Base-by-base conservation (phyloP, 1,140 invertebrate species). In the Hormaphis cornu region DNA sequence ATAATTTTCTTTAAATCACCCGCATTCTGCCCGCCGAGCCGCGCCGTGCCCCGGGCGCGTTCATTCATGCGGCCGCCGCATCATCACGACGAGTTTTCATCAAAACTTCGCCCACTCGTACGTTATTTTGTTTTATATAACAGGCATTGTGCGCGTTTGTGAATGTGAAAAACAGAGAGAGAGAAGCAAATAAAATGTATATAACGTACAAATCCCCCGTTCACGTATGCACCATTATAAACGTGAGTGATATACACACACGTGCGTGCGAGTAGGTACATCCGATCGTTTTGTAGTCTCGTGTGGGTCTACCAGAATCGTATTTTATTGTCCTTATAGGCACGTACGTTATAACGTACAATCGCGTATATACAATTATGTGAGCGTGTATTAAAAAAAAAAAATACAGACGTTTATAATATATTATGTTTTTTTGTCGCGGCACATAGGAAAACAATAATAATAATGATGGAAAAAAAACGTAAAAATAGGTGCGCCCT, bases 261-360 rank as follows among this genome's bases (percentile, higher is more conserved):
- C 1, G 20, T 24, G 20, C 10, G 54, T n/a, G 54, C n/a, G 33
- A 9, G 54, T 6, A 6, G 12, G 4, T 40, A 58, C 54, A 58
- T 58, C 54, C 33, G 54, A 58, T 58, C 54, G 54, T 58, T 58
- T 40, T 58, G 54, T 58, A 58, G 54, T 58, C n/a, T n/a, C 54
- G 40, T 58, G 54, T 58, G 54, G 54, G 54, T 58, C 54, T 58
- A 35, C 54, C 54, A 26, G 54, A 58, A 58, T 58, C 54, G 54
- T 58, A 58, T 58, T 58, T 58, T 58, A 58, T 58, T 58, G 54
- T 58, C 54, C 54, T 58, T 40, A 40, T 58, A 58, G n/a, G n/a
- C n/a, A n/a, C n/a, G n/a, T n/a, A n/a, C n/a, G n/a, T n/a, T n/a
- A n/a, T n/a, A n/a, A n/a, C n/a, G n/a, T n/a, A n/a, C n/a, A n/a